A percentile compares a stretch with the other conserved stretches of the same genome.
Conservation (phyloP, 2,888 invertebrate species). For the Euzophera pinguis region DNA sequence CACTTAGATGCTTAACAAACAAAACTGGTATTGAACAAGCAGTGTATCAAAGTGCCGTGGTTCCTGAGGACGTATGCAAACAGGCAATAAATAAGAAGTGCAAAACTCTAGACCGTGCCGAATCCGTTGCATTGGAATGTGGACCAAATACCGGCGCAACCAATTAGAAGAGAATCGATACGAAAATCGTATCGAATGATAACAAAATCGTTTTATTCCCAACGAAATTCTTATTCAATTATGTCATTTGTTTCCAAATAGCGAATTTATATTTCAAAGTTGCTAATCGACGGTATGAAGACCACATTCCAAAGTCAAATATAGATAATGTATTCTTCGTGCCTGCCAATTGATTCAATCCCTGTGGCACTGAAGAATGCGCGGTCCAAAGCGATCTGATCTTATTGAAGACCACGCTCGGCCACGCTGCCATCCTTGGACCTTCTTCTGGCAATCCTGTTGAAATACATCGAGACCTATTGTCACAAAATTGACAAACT, state of each 20-base stretch:
- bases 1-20: conserved; percentile 31
- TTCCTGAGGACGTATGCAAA: conserved; percentile 41
- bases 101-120: conserved; percentile 60
- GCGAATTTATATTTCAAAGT: neutral
- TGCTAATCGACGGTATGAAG: conserved; percentile 27
- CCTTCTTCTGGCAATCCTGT: conserved; percentile 75
- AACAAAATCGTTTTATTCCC: neutral
- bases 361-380: conserved; percentile 86
- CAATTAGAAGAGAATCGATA: conserved; percentile 35
- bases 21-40: conserved; percentile 49
- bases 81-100: conserved; percentile 71
- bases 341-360: conserved; percentile 90
- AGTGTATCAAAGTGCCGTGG: conserved; percentile 55
- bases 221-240: neutral
- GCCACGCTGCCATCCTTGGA: conserved; percentile 81
- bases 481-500: neutral
- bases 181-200: conserved; percentile 16
- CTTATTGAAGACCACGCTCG: conserved; percentile 90
- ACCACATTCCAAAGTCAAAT: conserved; percentile 50
- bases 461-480: conserved; percentile 19
- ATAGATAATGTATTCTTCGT: conserved; percentile 51
- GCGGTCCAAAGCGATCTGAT: conserved; percentile 93
- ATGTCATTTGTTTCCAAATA: conserved; percentile 1
- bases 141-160: conserved; percentile 54
- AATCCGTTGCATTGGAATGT: conserved; percentile 57